A percentile compares a stretch with the other conserved stretches of the same genome.
These are phyloP conservation scores for Leptinotarsa haldemani DNA, from an alignment of 2,888 invertebrate genomes.

Conservation along the genomic window DNA sequence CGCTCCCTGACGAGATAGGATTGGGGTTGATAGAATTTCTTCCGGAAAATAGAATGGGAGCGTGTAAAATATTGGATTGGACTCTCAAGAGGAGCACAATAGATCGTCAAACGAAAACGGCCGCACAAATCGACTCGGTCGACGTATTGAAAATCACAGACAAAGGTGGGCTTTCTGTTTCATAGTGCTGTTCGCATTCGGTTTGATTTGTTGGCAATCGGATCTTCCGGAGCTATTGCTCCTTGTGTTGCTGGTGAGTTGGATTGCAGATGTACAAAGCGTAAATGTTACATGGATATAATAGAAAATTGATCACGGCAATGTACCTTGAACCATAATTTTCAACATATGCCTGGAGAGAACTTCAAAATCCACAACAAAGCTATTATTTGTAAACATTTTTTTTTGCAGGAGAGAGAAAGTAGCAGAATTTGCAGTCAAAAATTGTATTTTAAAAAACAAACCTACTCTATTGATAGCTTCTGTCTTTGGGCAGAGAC, in stretches of 20 bases:
- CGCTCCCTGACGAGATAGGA: constrained; percentile 13
- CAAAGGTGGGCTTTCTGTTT: constrained; percentile 60
- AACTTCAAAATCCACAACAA: too few relatives aligned
- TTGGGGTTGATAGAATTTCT: constrained; percentile 49
- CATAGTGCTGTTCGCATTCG: constrained; percentile 54
- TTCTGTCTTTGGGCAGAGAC: too few relatives aligned
- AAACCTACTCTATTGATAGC: too few relatives aligned
- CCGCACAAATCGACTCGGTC: constrained; percentile 57
- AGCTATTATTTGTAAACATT: too few relatives aligned
- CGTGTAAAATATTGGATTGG: constrained; percentile 58
- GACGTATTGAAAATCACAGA: constrained; percentile 59
- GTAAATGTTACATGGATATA: neutral
- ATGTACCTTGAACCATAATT: too few relatives aligned
- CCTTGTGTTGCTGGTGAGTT: neutral
- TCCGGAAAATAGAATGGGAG: constrained; percentile 50
- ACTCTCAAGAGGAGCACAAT: constrained; percentile 54
- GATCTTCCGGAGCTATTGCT: constrained; percentile 39
- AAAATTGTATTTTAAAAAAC: too few relatives aligned
- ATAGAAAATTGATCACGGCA: too few relatives aligned
- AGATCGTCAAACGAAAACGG: constrained; percentile 55
- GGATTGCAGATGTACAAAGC: neutral
- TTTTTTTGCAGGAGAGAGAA: too few relatives aligned
- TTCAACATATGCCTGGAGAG: too few relatives aligned
- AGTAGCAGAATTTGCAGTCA: too few relatives aligned
- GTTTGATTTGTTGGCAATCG: constrained; percentile 61